phyloP scores from a whole-genome alignment of 2,113 vertebrate species.

The Corydoras sp. region DNA sequence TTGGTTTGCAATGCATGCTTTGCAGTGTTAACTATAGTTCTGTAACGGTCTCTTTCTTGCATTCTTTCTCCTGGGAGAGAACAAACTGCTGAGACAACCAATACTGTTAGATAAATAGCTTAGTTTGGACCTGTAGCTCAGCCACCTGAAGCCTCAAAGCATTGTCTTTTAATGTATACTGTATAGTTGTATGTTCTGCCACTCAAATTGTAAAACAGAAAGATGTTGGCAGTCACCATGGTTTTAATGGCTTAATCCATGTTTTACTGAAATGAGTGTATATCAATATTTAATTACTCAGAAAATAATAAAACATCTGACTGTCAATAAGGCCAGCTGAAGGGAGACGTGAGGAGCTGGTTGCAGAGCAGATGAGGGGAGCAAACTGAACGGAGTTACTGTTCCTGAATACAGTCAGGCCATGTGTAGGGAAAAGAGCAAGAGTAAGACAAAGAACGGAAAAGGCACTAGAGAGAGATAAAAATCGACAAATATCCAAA shows the following conservation, averaged over 20 bases:
- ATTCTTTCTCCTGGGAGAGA: constrained; percentile 7
- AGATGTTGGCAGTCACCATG: too few relatives aligned
- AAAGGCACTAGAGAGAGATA: constrained; percentile 19
- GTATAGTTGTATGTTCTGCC: background rate
- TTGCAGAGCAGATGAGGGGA: background rate
- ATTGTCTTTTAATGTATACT: constrained; percentile 2
- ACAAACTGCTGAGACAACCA: constrained; percentile 31
- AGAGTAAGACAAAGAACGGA: background rate
- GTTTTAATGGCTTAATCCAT: too few relatives aligned
- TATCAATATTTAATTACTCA: constrained; percentile 4
- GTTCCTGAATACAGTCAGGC: background rate
- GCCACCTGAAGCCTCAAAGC: background rate
- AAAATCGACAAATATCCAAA: constrained; percentile 29
- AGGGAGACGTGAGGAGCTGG: constrained; percentile 2
- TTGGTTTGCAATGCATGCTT: background rate
- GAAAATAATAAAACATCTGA: constrained; percentile 5
- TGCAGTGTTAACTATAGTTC: constrained; percentile 1
- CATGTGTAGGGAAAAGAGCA: constrained; percentile 12
- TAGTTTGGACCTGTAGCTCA: constrained; percentile 12
- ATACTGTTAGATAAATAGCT: constrained; percentile 17
- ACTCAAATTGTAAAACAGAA: constrained; percentile 5
- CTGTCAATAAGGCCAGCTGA: background rate
- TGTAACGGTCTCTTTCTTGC: constrained; percentile 2
- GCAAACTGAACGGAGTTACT: background rate
- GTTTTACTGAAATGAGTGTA: background rate